Percentiles rank a stretch among this genome's conserved stretches.
These are phyloP conservation scores for Rhincodon typus DNA, from an alignment of 2,797 vertebrate species.

Conservation along the genomic window DNA sequence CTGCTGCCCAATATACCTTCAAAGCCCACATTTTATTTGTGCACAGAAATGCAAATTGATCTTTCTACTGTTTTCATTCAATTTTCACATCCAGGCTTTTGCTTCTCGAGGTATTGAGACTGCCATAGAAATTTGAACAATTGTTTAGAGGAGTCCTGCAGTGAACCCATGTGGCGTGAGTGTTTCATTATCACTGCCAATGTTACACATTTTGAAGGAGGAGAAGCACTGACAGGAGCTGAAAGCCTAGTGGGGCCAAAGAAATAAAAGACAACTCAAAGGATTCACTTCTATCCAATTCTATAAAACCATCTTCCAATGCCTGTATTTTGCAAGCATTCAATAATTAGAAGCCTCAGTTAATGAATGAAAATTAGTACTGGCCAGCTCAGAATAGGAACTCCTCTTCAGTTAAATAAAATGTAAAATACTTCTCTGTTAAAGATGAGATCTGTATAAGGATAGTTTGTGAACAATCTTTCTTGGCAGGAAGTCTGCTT, in stretches of 20 bases:
- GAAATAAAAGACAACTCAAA: not conserved
- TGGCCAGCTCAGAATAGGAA: not conserved
- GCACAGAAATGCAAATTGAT: not conserved
- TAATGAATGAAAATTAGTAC: not conserved
- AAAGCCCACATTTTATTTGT: not conserved
- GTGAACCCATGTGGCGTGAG: not conserved
- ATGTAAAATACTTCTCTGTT: not conserved
- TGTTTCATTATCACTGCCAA: not conserved
- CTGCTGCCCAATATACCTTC: not conserved
- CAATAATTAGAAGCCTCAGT: not conserved
- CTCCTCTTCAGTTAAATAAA: not conserved
- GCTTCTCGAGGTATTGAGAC: no score
- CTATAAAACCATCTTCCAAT: not conserved
- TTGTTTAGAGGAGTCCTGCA: not conserved
- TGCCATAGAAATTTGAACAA: not conserved
- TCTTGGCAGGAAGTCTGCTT: not conserved
- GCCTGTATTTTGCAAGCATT: not conserved
- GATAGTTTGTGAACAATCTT: not conserved
- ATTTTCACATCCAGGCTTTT: not conserved
- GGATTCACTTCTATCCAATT: not conserved
- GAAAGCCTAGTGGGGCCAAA: not conserved
- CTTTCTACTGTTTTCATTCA: not conserved
- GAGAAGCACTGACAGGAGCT: not conserved
- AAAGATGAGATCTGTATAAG: not conserved
- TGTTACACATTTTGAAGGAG: not conserved